A percentile compares a stretch with the other conserved stretches of the same genome.
These are phyloP conservation scores for Agrypnus murinus DNA, from an alignment of 2,888 invertebrate species.

Conservation along the genomic window DNA sequence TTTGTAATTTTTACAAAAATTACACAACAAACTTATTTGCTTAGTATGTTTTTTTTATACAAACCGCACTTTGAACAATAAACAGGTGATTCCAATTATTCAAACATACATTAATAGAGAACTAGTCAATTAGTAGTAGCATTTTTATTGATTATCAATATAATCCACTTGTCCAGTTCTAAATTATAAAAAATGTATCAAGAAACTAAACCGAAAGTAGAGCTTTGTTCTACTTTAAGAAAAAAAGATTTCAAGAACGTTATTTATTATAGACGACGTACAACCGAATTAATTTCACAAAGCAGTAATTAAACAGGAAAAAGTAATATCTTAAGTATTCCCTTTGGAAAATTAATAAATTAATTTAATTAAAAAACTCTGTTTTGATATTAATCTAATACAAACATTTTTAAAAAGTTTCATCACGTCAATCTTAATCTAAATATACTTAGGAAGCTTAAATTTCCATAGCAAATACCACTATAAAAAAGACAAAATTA, in stretches of 20 bases:
- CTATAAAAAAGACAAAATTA: too few relatives aligned
- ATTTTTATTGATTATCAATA: conserved; percentile 30
- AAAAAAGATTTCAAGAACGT: not conserved
- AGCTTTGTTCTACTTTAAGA: not conserved
- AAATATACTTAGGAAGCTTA: too few relatives aligned
- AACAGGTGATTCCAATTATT: not conserved
- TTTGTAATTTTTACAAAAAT: too few relatives aligned
- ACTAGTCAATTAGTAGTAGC: not conserved
- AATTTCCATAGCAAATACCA: too few relatives aligned
- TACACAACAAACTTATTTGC: too few relatives aligned
- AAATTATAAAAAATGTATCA: conserved; percentile 28
- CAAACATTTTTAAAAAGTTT: not conserved
- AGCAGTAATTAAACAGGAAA: conserved; percentile 9
- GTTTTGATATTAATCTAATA: not conserved
- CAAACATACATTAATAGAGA: not conserved
- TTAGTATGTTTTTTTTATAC: too few relatives aligned
- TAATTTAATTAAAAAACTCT: conserved; percentile 20
- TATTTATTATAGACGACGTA: not conserved
- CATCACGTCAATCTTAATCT: not conserved
- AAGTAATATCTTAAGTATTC: conserved; percentile 4
- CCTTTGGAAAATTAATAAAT: conserved; percentile 14
- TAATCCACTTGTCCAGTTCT: conserved; percentile 12
- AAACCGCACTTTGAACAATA: too few relatives aligned
- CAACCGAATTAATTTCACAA: not conserved
- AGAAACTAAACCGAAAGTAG: not conserved